Evolutionary conservation across 2,888 invertebrate genomes (phyloP).

Genomic region (Dexiosoma caninum): DNA sequence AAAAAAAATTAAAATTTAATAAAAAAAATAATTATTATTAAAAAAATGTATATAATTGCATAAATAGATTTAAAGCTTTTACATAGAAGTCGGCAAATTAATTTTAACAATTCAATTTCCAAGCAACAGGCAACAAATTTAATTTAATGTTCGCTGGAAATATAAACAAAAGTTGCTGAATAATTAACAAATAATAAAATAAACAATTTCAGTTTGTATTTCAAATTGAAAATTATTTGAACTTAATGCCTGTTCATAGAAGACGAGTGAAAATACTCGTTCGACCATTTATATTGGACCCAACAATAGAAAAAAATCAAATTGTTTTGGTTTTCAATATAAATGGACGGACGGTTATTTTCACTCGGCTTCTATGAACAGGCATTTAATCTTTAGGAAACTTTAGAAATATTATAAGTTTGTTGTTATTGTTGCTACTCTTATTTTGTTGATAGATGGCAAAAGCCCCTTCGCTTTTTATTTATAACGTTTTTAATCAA

Average conservation of each 20-base stretch:
- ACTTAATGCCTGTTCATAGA: too few relatives aligned
- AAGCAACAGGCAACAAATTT: constrained; percentile 10
- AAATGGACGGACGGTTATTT: too few relatives aligned
- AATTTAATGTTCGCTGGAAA: constrained; percentile 28
- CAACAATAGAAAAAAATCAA: too few relatives aligned
- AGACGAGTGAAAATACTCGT: too few relatives aligned
- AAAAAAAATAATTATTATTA: background rate
- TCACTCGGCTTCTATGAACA: too few relatives aligned
- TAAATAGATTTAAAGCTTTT: background rate
- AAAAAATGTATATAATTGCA: background rate
- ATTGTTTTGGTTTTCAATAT: too few relatives aligned
- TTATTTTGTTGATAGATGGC: constrained; percentile 32
- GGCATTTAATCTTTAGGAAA: constrained; percentile 42
- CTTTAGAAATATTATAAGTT: background rate
- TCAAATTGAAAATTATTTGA: background rate
- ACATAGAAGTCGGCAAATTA: constrained; percentile 1
- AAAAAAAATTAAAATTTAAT: background rate
- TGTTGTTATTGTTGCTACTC: background rate
- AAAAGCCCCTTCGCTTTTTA: constrained; percentile 35
- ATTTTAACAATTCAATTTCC: background rate
- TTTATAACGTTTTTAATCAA: constrained; percentile 46
- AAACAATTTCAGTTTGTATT: constrained; percentile 19
- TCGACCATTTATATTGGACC: too few relatives aligned
- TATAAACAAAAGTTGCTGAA: constrained; percentile 42
- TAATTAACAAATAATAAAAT: constrained; percentile 35